These are phyloP conservation scores for Pimpla rufipes DNA, from an alignment of 2,888 invertebrate species.

Conservation along the genomic window DNA sequence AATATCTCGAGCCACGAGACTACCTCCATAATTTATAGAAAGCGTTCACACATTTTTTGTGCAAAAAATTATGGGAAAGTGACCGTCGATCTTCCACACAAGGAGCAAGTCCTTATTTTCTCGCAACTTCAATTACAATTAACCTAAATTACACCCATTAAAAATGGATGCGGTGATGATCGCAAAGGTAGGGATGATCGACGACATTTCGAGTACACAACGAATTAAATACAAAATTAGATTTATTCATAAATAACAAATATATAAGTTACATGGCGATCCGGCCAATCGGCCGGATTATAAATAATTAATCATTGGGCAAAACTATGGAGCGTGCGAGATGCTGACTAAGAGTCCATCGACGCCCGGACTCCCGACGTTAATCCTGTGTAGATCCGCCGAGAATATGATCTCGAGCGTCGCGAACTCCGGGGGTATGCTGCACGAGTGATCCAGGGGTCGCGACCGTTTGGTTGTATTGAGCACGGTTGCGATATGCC, in stretches of 20 bases:
- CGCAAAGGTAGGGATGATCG: slow-evolving; percentile 41
- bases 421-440: slow-evolving; percentile 63
- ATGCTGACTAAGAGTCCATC: slow-evolving; percentile 78
- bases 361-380: slow-evolving; percentile 35
- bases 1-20: too few species aligned
- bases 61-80: too few species aligned
- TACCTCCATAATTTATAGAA: too few species aligned
- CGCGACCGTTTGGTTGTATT: slow-evolving; percentile 38
- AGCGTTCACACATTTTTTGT: too few species aligned
- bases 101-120: too few species aligned
- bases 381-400: slow-evolving; percentile 38
- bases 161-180: slow-evolving; percentile 17
- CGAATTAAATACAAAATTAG: slow-evolving; percentile 72
- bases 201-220: slow-evolving; percentile 56
- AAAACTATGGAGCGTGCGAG: slow-evolving; percentile 76
- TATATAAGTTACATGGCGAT: slow-evolving; percentile 81
- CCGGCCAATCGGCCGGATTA: slow-evolving; percentile 70
- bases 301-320: slow-evolving; percentile 81
- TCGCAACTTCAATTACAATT: not conserved
- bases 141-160: slow-evolving; percentile 11
- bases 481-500: slow-evolving; percentile 43
- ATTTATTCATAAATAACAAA: slow-evolving; percentile 82
- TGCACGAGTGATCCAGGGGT: slow-evolving; percentile 66
- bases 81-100: too few species aligned
- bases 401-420: slow-evolving; percentile 49